phyloP scores from a whole-genome alignment of 2,888 invertebrate genomes.

The Strigamia transsilvanica region DNA sequence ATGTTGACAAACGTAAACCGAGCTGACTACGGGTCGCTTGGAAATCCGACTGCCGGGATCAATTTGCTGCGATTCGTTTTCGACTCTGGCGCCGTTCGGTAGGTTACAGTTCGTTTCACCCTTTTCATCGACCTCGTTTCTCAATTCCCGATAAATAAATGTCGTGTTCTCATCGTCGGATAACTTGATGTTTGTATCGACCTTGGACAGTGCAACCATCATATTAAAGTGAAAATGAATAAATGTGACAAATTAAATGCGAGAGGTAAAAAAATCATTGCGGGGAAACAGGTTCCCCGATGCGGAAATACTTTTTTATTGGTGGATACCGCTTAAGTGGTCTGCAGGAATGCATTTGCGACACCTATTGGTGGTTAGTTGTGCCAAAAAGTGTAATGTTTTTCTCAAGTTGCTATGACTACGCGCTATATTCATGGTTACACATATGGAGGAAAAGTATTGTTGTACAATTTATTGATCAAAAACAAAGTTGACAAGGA shows the following conservation, averaged over 20 bases:
- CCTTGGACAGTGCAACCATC: conserved; percentile 50
- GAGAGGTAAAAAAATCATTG: conserved; percentile 9
- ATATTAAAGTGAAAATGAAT: conserved; percentile 11
- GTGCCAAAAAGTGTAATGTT: background rate
- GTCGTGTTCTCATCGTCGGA: conserved; percentile 29
- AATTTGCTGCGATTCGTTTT: background rate
- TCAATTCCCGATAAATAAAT: conserved; percentile 47
- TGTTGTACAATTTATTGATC: background rate
- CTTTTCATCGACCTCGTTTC: conserved; percentile 18
- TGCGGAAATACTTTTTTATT: conserved; percentile 35
- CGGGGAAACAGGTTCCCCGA: conserved; percentile 28
- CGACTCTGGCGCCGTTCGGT: conserved; percentile 21
- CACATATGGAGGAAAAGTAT: background rate
- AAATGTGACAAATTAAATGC: background rate
- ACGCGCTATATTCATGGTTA: background rate
- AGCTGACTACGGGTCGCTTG: background rate
- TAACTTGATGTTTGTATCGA: conserved; percentile 19
- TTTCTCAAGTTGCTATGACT: background rate
- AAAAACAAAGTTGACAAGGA: background rate
- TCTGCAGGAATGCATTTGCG: background rate
- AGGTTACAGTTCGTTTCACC: background rate
- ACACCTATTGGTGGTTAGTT: background rate
- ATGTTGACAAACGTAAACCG: background rate
- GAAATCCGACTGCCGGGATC: background rate
- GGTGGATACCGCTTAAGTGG: background rate